Evolutionary conservation across 2,113 vertebrate species (phyloP), one percentile per base, ranked within the genome.

Genomic region (Nettapus auritus): DNA sequence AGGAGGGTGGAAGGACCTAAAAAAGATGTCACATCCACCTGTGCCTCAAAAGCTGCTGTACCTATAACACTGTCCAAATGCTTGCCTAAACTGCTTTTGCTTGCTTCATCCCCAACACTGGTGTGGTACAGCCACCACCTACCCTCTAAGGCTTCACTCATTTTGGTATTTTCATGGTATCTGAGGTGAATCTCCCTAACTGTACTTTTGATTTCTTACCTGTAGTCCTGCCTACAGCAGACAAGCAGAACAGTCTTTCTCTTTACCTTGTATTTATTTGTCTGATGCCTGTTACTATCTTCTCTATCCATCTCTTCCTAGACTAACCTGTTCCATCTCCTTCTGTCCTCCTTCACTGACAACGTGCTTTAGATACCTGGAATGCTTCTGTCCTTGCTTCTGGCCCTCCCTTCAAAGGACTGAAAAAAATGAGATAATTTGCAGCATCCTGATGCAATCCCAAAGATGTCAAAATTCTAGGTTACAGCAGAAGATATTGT

Each of bases 101-200:
- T 4, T 31, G 23, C 38, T 81, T 59, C 9, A 83, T 86, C 70
- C 16, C 28, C 62, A 70, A 33, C 29, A 36, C 15, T 17, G 14
- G 5, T 12, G 23, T 55, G 73, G 36, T 57, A 69, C 20, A 82
- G 55, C 33, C 42, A 69, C 19, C 53, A 4, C 22, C 22, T 86
- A 20, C 40, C 36, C 11, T 81, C 16, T 59, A 67, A 21, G 33
- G 12, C 25, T 81, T 88, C 34, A 25, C 17, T 83, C 56, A 22
- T 1, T 12, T 31, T 40, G 7, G 7, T 26, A 57, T 68, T 86
- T 38, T 74, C 1, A 0, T 40, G 29, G 4, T 55, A 5, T 74
- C 29, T 53, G 48, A 68, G 46, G 33, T 92, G 25, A 78, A 64
- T 75, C 22, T 86, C 16, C 38, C 6, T 42, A 29, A 55, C 2